Base-by-base conservation (phyloP, 2,113 vertebrate genomes). In the Stigmatopora argus region DNA sequence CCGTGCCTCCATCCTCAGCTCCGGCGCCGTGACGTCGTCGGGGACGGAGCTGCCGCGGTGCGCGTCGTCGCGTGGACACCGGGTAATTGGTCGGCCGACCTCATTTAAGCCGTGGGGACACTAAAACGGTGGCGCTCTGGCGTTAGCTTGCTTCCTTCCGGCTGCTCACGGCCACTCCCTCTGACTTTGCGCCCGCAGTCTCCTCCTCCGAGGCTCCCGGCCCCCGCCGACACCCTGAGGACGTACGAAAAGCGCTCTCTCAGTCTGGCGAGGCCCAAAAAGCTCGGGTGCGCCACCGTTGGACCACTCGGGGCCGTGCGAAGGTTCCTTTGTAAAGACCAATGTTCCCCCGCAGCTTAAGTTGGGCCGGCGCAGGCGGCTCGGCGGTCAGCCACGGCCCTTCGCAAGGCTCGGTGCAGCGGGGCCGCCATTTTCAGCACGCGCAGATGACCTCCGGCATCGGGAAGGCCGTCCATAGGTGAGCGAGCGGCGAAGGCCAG, bases 381-480 rank as follows among this genome's bases (percentile, higher is more conserved):
- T 86, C 88, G 19, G 85, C 90, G 59, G 66, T 89, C 74, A 88
- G 79, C n/a, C 83, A 79, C 0, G 4, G 82, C 0, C 74, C 84
- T 3, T 82, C 90, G 46, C 90, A 92, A 75, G 94, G 93, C 23
- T 90, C 93, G 46, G 69, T 95, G 35, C 78, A 94, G 64, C 94
- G 95, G 9, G 93, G 94, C 14, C 92, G 96, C 41, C 88, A 89
- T 79, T 97, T 97, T 80, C 95, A 94, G 70, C 95, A 96, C 14
- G 85, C 94, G 0, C 93, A 94, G 15, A 81, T 89, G 38, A 90
- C 88, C 60, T 55, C 92, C 0, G 18, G 80, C 55, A 79, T 92
- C 68, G 90, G 93, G 88, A 97, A 94, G 62, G 91, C 92, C 67
- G 92, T 91, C 72, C 95, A 96, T 85, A 98, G 94, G 96, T 98